Base-by-base conservation (phyloP, 2,797 vertebrate genomes). In the Xenopus petersii region DNA sequence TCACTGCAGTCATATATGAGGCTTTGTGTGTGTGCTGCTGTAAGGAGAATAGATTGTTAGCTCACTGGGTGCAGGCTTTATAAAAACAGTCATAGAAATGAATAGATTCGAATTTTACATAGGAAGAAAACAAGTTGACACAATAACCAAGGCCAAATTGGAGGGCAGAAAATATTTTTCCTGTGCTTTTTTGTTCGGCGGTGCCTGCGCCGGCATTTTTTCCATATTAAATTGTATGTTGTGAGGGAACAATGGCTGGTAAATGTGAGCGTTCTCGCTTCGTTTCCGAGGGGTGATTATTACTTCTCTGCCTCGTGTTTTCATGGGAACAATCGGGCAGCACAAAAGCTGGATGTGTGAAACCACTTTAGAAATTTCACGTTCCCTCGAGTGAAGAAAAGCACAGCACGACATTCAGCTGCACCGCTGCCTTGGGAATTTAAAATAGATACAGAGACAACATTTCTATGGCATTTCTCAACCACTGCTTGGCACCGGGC, bases 181-280 rank as follows among this genome's bases (percentile, higher is more conserved):
- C 26, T 12, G 4, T 51, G 49, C 11, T 51, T 12, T 51, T 51
- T 15, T 51, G 11, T 51, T 51, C 15, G 4, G 10, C 11, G 49
- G 26, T 30, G 26, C 26, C 26, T 4, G 26, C 4, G 26, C 5
- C 12, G 49, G 49, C 11, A 62, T 54, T 49, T 64, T 73, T 68
- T 30, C 26, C 36, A 67, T 64, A 62, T 21, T 21, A 60, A 62
- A 64, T 61, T 65, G n/a, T 13, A 59, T 64, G 59, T 73, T 42
- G 30, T 47, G 26, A 30, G 26, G 26, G 70, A 73, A 78, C 70
- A 73, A 78, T 67, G 59, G 59, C 59, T 73, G 75, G 64, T 68
- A 73, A 72, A 68, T 78, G 65, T 11, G 64, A 77, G 70, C 70
- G 51, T 71, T 72, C 70, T 64, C 62, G 6, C 24, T 67, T 54